Conservation (phyloP, 2,113 vertebrate genomes). For the Prionailurus bengalensis region DNA sequence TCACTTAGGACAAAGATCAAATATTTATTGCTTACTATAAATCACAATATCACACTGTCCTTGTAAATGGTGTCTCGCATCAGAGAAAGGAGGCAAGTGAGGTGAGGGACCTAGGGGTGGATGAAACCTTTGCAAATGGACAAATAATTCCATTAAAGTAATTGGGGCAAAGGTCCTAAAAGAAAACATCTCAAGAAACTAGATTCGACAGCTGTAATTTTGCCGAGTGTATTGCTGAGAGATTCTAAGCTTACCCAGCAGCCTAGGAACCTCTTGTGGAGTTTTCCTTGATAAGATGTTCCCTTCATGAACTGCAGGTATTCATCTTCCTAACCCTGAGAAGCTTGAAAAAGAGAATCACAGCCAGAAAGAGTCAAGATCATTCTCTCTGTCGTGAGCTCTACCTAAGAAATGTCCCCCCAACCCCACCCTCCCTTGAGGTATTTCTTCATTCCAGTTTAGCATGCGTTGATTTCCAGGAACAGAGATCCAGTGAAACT, state of each 20-base stretch:
- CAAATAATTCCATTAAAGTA: not conserved
- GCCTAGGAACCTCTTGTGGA: not conserved
- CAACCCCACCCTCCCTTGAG: not conserved
- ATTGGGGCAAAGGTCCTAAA: not conserved
- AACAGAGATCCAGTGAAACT: not conserved
- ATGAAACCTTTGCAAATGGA: not conserved
- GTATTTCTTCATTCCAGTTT: not conserved
- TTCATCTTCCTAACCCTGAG: not conserved
- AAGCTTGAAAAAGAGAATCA: not conserved
- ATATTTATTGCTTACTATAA: not conserved
- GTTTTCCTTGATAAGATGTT: not conserved
- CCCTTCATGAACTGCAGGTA: not conserved
- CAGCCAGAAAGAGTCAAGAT: not conserved
- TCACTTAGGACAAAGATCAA: not conserved
- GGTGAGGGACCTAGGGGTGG: fast-evolving
- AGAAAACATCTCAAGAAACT: not conserved
- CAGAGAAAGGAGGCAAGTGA: not conserved
- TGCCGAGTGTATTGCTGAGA: not conserved
- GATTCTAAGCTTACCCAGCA: not conserved
- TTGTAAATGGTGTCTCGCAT: not conserved
- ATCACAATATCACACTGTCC: not conserved
- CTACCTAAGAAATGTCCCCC: not conserved
- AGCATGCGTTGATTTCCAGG: not conserved
- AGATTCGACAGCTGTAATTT: not conserved
- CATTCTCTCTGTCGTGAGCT: not conserved